Evolutionary conservation across 1,140 invertebrate genomes (phyloP).

Genomic region (Vollenhovia emeryi): DNA sequence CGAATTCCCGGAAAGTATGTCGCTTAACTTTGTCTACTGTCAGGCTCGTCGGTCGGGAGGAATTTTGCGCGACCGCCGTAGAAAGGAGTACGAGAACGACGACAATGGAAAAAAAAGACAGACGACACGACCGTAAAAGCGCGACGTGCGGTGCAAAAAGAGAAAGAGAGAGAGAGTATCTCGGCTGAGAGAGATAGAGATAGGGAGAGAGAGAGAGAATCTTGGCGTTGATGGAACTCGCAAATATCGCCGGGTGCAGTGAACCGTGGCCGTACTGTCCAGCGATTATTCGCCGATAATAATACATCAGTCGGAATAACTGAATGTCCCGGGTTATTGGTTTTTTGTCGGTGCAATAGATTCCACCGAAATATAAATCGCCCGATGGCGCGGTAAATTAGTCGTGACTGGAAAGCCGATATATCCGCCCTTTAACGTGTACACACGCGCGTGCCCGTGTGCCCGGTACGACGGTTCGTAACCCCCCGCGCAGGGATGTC

Average conservation of each 20-base stretch:
- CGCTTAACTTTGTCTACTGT: constrained; percentile 54
- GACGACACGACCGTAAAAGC: background rate
- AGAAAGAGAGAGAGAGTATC: no score
- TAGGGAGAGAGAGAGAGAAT: no score
- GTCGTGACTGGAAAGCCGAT: constrained; percentile 59
- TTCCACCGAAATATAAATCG: constrained; percentile 65
- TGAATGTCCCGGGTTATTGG: constrained; percentile 65
- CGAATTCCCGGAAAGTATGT: constrained; percentile 21
- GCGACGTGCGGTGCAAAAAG: background rate
- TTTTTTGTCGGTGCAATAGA: constrained; percentile 64
- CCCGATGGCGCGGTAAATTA: constrained; percentile 62
- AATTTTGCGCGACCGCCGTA: constrained; percentile 31
- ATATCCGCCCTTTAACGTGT: constrained; percentile 64
- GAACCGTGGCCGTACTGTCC: constrained; percentile 38
- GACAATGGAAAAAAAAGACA: background rate
- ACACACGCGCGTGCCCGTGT: constrained; percentile 36
- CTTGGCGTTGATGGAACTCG: constrained; percentile 47
- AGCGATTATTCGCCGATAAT: constrained; percentile 59
- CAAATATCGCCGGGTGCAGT: constrained; percentile 42
- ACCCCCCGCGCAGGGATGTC: no score
- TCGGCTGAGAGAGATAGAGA: no score
- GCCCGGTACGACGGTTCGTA: no score
- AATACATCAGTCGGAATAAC: constrained; percentile 66
- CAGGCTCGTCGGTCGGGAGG: constrained; percentile 28
- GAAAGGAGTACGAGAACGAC: constrained; percentile 17